A percentile compares a stretch with the other conserved stretches of the same genome.
Conservation (phyloP, 2,797 vertebrate genomes). For the Coregonus suidteri region DNA sequence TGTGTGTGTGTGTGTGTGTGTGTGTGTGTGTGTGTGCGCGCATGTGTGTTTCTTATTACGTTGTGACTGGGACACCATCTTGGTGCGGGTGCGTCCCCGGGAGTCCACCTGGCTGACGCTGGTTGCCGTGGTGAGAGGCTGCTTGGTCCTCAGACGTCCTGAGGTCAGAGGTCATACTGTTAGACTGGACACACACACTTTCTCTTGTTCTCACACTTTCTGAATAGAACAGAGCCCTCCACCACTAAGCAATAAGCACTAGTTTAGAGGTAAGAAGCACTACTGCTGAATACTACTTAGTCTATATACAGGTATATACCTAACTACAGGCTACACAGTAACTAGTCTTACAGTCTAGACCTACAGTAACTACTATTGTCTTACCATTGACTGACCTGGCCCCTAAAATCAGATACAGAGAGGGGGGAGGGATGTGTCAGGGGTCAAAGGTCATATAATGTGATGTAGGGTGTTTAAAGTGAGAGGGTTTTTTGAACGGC, state of each 20-base stretch:
- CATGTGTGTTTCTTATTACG: conserved; percentile 76
- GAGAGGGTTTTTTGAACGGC: no score
- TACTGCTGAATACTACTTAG: neutral
- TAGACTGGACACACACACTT: conserved; percentile 8
- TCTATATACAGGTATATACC: neutral
- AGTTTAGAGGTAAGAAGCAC: neutral
- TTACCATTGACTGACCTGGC: conserved; percentile 90
- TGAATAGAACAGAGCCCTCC: neutral
- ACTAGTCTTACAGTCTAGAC: neutral
- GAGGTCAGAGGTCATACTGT: conserved; percentile 10
- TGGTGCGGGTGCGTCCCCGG: conserved; percentile 90
- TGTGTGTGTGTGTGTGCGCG: neutral
- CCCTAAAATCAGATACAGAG: conserved; percentile 75
- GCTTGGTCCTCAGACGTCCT: conserved; percentile 91
- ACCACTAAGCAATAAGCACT: neutral
- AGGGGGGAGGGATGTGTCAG: conserved; percentile 51
- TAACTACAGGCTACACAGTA: conserved; percentile 46
- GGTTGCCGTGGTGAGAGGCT: conserved; percentile 80
- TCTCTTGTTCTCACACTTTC: neutral
- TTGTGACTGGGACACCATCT: conserved; percentile 97
- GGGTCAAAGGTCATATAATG: neutral
- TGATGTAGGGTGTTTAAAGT: neutral
- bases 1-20: conserved; percentile 3
- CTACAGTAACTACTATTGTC: conserved; percentile 52
- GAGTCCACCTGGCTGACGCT: conserved; percentile 88